Evolutionary conservation across 2,113 vertebrate genomes (phyloP).

Genomic region (Ammospiza nelsoni): DNA sequence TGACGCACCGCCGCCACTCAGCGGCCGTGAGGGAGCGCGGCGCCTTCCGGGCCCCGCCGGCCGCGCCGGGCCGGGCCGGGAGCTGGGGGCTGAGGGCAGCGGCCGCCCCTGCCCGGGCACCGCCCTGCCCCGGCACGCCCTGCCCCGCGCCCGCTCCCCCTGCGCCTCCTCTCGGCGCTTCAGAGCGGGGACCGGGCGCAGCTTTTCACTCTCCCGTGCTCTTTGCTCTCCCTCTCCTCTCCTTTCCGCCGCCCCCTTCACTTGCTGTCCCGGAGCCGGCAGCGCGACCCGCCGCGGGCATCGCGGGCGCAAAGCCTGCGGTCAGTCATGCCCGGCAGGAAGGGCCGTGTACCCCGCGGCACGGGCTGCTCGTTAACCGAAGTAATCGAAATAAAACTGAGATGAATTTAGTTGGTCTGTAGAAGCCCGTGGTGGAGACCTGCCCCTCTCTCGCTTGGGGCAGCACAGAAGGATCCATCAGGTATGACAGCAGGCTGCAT

Average conservation of each 20-base stretch:
- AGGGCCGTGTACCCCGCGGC: fast-evolving
- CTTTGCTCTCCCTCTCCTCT: too few species aligned
- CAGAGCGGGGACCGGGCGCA: fast-evolving
- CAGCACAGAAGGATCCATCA: background rate
- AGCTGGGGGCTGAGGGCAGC: background rate
- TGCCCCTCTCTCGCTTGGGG: too few species aligned
- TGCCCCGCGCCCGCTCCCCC: background rate
- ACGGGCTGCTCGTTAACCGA: background rate
- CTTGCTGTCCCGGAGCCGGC: background rate
- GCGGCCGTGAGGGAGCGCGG: too few species aligned
- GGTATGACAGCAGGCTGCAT: background rate
- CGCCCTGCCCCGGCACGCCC: background rate
- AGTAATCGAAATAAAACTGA: background rate
- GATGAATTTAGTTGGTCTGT: background rate
- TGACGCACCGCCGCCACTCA: too few species aligned
- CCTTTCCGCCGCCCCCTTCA: background rate
- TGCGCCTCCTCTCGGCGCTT: background rate
- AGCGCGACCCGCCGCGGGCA: background rate
- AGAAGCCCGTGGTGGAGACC: background rate
- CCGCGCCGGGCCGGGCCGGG: background rate
- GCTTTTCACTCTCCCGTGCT: fast-evolving
- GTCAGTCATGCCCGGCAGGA: fast-evolving
- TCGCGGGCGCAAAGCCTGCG: background rate
- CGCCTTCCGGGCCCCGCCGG: too few species aligned
- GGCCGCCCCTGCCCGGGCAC: too few species aligned